A percentile compares a stretch with the other conserved stretches of the same genome.
phyloP scores from a whole-genome alignment of 1,140 invertebrate genomes.

The Formica selysi region DNA sequence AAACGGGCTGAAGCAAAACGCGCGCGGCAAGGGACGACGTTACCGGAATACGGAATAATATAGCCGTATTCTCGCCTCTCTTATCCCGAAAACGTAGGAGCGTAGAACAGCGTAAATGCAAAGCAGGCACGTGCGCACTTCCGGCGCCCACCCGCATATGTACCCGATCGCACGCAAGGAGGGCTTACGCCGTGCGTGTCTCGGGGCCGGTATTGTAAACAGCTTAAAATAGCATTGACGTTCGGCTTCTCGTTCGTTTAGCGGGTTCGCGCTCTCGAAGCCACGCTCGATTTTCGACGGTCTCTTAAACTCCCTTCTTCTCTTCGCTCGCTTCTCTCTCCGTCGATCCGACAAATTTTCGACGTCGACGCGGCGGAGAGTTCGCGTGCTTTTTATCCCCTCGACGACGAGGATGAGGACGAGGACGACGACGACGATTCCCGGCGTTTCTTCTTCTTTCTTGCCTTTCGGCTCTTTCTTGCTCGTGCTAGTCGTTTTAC shows the following conservation, averaged over 20 bases:
- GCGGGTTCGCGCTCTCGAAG: slow-evolving; percentile 2
- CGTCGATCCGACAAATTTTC: slow-evolving; percentile 48
- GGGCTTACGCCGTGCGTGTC: neutral
- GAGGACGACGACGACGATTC: slow-evolving; percentile 9
- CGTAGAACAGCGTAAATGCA: slow-evolving; percentile 23
- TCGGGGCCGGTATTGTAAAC: slow-evolving; percentile 48
- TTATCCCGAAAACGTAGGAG: slow-evolving; percentile 33
- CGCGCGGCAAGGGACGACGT: neutral
- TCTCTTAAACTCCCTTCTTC: too few relatives aligned
- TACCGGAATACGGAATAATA: slow-evolving; percentile 45
- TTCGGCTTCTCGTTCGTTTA: slow-evolving; percentile 13
- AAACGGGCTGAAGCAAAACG: slow-evolving; percentile 26
- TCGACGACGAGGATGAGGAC: slow-evolving; percentile 22
- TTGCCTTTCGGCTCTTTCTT: slow-evolving; percentile 22
- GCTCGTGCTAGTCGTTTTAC: slow-evolving; percentile 52
- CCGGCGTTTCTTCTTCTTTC: slow-evolving; percentile 54
- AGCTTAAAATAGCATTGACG: slow-evolving; percentile 61
- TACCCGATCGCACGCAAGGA: neutral
- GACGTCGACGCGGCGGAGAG: slow-evolving; percentile 29
- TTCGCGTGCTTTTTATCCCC: slow-evolving; percentile 50
- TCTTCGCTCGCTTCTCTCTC: too few relatives aligned
- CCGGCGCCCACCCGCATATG: slow-evolving; percentile 53
- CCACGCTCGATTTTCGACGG: slow-evolving; percentile 19
- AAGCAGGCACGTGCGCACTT: slow-evolving; percentile 54
- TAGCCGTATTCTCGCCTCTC: neutral